Percentiles rank a stretch among this genome's conserved stretches.
Evolutionary conservation across 2,797 vertebrate species (phyloP).

Genomic region (Arrhamphus sclerolepis): DNA sequence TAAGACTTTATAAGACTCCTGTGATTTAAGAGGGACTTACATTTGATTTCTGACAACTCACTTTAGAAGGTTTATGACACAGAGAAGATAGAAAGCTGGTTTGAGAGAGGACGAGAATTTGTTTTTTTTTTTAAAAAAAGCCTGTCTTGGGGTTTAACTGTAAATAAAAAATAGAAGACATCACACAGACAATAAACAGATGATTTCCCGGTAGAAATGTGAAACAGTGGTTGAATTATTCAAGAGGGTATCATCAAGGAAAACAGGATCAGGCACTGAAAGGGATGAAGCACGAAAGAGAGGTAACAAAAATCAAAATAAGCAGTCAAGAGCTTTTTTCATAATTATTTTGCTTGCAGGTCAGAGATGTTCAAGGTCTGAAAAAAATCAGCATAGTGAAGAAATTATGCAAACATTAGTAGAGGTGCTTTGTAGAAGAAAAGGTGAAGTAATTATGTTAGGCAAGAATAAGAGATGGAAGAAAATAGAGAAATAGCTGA

Average conservation of each 20-base stretch:
- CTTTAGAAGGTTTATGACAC: conserved; percentile 46
- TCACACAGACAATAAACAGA: background rate
- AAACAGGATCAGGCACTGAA: background rate
- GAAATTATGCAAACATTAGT: no score
- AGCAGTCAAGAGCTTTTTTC: no score
- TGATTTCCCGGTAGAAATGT: background rate
- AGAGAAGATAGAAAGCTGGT: conserved; percentile 40
- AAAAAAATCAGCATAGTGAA: no score
- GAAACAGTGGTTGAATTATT: no score
- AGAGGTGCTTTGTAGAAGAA: no score
- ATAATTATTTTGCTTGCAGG: no score
- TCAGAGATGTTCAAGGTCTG: no score
- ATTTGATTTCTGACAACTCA: conserved; percentile 32
- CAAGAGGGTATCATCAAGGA: background rate
- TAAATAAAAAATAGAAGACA: background rate
- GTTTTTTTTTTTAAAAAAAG: background rate
- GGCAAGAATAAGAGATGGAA: background rate
- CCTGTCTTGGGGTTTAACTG: background rate
- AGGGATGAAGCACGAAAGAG: no score
- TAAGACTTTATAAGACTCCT: conserved; percentile 22
- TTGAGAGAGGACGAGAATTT: conserved; percentile 11
- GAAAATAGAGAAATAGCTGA: conserved; percentile 18
- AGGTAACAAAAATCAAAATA: no score
- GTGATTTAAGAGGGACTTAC: conserved; percentile 33
- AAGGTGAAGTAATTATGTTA: no score